Evolutionary conservation across 2,113 vertebrate species (phyloP), one percentile per base, ranked within the genome.

Genomic region (Acrocephalus arundinaceus): DNA sequence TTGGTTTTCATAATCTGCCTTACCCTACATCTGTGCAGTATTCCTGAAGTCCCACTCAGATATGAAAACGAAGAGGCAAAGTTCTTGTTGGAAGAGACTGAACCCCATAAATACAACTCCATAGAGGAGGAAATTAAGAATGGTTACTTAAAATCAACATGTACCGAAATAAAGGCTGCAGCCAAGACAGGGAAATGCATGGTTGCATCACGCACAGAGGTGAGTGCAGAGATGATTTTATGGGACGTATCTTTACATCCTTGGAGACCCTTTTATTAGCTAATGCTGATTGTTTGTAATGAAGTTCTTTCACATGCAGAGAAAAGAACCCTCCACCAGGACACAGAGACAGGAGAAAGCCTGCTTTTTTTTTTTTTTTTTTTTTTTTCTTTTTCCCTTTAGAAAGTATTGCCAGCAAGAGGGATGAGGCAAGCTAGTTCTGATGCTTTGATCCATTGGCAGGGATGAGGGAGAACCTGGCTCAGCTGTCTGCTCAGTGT

Each of bases 21-120:
- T 78, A 96, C 87, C 0, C 16, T 99, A 54, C 99, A 99, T 77
- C 98, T 99, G 91, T 98, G 97, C 97, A 99, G 99, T 73, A 99
- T 99, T 90, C 98, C 99, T 9, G 99, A 99, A 96, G 90, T 96
- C 27, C 98, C 99, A 4, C 98, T 99, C 80, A 91, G 12, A 72
- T 95, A 97, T 1, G 82, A 72, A 76, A 88, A 65, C 0, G 80
- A 94, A 45, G 88, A 97, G 61, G 71, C 72, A 23, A 67, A 90
- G 81, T 54, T 93, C 13, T 96, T 94, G 12, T 62, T 98, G 66
- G 95, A 97, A 12, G 81, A 94, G 54, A 92, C 98, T 54, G 94
- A 84, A 52, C 86, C 80, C 21, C 88, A 88, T 2, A 96, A 95
- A 6, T 99, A 99, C 6, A 99, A 97, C 6, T 95, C 98, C 7